Conservation (phyloP, 2,797 vertebrate species). For the Peromyscus melanophrys region DNA sequence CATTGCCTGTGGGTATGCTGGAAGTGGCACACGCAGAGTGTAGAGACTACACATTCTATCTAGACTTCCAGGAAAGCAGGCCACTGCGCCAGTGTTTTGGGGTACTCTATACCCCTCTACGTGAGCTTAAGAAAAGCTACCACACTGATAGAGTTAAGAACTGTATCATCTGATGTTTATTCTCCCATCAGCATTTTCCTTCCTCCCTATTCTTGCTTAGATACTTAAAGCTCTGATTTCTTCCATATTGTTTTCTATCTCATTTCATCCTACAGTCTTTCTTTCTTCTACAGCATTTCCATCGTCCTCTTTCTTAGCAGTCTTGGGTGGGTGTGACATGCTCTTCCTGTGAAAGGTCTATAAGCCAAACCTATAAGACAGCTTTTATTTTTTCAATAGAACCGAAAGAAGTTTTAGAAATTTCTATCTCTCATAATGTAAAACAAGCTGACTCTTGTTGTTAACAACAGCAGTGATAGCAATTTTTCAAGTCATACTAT, state of each 20-base stretch:
- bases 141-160: background rate
- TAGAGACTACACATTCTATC: background rate
- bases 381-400: background rate
- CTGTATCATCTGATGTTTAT: background rate
- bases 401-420: background rate
- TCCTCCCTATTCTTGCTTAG: background rate
- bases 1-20: background rate
- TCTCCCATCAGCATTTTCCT: background rate
- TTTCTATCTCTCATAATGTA: background rate
- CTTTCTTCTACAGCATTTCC: background rate
- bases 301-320: background rate
- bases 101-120: background rate
- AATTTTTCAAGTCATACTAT: background rate
- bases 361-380: background rate
- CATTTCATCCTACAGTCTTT: background rate
- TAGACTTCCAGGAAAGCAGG: background rate
- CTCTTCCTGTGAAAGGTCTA: background rate
- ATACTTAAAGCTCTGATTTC: background rate
- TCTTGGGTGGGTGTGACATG: background rate
- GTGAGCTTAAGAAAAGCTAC: background rate
- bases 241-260: background rate
- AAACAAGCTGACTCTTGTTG: background rate
- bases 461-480: background rate
- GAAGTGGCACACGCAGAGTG: background rate
- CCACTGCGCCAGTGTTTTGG: background rate